Evolutionary conservation across 2,888 invertebrate genomes (phyloP), one percentile per base, ranked within the genome.

Genomic region (Pammene aurita): DNA sequence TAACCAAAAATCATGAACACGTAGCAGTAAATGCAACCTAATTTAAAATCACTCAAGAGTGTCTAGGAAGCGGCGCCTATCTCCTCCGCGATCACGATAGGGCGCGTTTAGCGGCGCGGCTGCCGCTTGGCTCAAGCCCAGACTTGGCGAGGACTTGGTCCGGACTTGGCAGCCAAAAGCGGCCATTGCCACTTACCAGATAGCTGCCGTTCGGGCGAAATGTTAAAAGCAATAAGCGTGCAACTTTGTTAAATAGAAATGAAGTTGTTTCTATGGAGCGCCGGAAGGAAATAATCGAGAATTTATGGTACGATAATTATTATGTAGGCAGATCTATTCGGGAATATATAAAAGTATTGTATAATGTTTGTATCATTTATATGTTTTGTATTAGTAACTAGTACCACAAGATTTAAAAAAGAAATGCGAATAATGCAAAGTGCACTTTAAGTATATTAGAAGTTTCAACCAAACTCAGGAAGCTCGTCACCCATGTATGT

Each of bases 31-130:
- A 72, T 69, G 67, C 42, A 65, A 73, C 75, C 78, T 83, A 83
- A 86, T 87, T 86, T 83, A 84, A 85, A 86, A 86, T 84, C 85
- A 85, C 81, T 86, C 80, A 85, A 82, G 83, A 76, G 81, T 80
- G 80, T 78, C 78, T 76, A 64, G 66, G 73, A 72, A 72, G 75
- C 78, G 77, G 74, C 76, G 74, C 71, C 75, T 80, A 82, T 84
- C 82, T 80, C 71, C 71, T 64, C 57, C 57, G 64, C 78, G 78
- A 87, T 86, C 84, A 76, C 77, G 87, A 87, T 86, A 84, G 82
- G 77, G 76, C 81, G 76, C 80, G 83, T 81, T 82, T 78, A 80
- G 80, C 75, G 70, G 71, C 71, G 70, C 72, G 71, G 71, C 76
- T 73, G 77, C 73, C 73, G 75, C 77, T 85, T 88, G 87, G 87